Conservation (phyloP, 2,113 vertebrate species). For the Barnardius zonarius region DNA sequence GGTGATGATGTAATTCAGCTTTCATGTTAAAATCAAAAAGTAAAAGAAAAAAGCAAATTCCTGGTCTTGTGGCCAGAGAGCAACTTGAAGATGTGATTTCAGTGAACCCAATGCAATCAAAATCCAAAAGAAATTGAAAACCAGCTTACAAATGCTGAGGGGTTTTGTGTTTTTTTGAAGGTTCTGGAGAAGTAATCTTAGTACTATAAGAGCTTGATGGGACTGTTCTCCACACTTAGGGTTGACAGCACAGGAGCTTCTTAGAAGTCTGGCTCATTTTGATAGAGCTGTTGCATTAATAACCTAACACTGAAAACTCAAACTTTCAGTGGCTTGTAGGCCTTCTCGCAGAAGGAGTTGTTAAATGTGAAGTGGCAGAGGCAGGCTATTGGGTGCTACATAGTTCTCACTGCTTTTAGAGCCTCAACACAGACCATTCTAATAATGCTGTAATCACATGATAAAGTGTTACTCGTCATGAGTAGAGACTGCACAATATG, state of each 20-base stretch:
- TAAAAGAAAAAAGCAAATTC: background rate
- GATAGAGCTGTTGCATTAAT: background rate
- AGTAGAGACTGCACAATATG: background rate
- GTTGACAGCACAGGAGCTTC: background rate
- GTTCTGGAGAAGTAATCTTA: background rate
- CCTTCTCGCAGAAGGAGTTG: background rate
- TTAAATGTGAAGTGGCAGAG: background rate
- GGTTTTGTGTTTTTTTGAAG: background rate
- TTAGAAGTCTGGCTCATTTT: background rate
- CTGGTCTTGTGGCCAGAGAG: background rate
- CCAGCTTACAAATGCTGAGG: background rate
- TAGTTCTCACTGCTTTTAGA: background rate
- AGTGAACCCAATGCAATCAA: background rate
- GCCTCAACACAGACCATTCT: background rate
- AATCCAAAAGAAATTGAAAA: background rate
- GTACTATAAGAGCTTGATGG: background rate
- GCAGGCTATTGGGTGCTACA: background rate
- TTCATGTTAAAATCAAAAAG: background rate
- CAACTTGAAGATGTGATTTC: background rate
- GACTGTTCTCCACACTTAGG: background rate
- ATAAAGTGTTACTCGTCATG: background rate
- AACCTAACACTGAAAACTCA: background rate
- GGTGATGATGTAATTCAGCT: background rate
- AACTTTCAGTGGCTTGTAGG: background rate
- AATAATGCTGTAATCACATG: fast-evolving